Evolutionary conservation across 2,888 invertebrate species (phyloP).

Genomic region (Diplazon laetatorius): DNA sequence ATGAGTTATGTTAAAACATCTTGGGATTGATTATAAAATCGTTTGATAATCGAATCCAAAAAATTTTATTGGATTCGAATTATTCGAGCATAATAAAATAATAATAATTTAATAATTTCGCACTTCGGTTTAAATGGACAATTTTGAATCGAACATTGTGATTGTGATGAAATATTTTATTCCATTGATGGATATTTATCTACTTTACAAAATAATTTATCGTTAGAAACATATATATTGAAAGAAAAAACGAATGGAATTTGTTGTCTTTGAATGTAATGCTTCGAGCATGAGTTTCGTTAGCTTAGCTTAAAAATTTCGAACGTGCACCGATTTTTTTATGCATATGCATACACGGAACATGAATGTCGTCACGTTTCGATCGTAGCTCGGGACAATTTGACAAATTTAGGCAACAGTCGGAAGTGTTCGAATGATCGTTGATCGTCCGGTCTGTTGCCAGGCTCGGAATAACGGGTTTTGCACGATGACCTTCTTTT

Average conservation of each 20-base stretch:
- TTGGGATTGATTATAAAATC: too few relatives aligned
- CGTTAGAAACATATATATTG: not conserved
- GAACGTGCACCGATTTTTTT: constrained; percentile 46
- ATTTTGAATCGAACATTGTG: too few relatives aligned
- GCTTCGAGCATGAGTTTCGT: not conserved
- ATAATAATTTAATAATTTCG: too few relatives aligned
- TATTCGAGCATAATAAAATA: too few relatives aligned
- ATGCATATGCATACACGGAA: constrained; percentile 36
- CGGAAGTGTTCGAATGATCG: not conserved
- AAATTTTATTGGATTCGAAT: too few relatives aligned
- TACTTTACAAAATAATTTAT: not conserved
- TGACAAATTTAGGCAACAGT: constrained; percentile 20
- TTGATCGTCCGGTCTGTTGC: constrained; percentile 8
- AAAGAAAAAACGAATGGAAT: not conserved
- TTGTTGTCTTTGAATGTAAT: not conserved
- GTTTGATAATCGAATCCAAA: too few relatives aligned
- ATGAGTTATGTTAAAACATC: too few relatives aligned
- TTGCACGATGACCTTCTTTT: not conserved
- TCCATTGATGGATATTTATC: not conserved
- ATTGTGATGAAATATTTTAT: too few relatives aligned
- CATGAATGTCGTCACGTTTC: constrained; percentile 50
- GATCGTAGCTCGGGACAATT: constrained; percentile 13
- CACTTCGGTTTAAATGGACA: too few relatives aligned
- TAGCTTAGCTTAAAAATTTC: constrained; percentile 33
- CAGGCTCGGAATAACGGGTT: constrained; percentile 31